Evolutionary conservation across 2,888 invertebrate genomes (phyloP), one percentile per base, ranked within the genome.

Genomic region (Schrankia costaestrigalis): DNA sequence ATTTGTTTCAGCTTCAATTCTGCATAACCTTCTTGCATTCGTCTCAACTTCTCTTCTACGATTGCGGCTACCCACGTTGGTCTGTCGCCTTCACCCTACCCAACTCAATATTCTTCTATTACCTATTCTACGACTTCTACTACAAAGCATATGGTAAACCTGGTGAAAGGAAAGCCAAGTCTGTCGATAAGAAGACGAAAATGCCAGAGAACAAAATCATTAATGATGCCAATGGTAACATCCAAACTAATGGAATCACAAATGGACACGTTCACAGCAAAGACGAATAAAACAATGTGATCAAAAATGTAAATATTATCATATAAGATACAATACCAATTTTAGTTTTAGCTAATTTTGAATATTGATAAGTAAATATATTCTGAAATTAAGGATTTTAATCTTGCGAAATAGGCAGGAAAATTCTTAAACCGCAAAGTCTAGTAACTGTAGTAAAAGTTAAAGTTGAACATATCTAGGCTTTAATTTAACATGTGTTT

Each of bases 91-190:
- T 97, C 78, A 97, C 96, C 30, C 90, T 96, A 11, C 93, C 95
- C 6, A 97, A 98, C 81, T 95, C 95, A 6, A 91, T 97, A 31
- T 95, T 98, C 90, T 98, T 98, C 89, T 95, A 97, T 78, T 92
- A 95, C 71, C 90, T 98, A 45, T 98, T 98, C 87, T 92, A 93
- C 41, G 94, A 97, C 65, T 98, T 97, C 89, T 98, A 97, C 81
- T 93, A 93, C 59, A 92, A 94, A 64, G 91, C 94, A 0, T 95
- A 95, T 71, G 83, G 82, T 1, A 80, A 71, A 42, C 73, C 81
- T 1, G 69, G 46, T 1, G 67, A n/a, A n/a, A n/a, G n/a, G n/a
- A n/a, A n/a, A n/a, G n/a, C n/a, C n/a, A n/a, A n/a, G n/a, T n/a
- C n/a, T n/a, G n/a, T n/a, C n/a, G n/a, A 75, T 5, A 76, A 71